Base-by-base conservation (phyloP, 2,888 invertebrate genomes). In the Cacoxenus indagator region DNA sequence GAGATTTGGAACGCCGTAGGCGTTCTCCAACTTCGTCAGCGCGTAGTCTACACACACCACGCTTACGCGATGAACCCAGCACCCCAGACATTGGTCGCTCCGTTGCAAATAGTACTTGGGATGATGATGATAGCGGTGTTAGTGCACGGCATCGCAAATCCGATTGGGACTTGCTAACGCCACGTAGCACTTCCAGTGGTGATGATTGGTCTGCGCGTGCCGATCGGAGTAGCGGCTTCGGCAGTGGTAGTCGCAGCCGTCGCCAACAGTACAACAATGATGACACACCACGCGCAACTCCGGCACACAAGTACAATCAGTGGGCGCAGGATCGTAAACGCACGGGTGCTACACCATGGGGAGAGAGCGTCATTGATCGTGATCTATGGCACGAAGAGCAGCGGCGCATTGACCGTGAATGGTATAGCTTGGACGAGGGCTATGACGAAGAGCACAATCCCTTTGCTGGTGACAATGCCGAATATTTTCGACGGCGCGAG, bases 401-500 rank as follows among this genome's bases (percentile, higher is more conserved):
- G 86, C 92, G 93, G 76, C 91, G 96, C 75, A 88, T 97, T 2
- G 99, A 99, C 86, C 90, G 99, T 67, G 98, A 98, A 81, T 99
- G 99, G 99, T 99, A 99, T 86, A 94, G 93, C 73, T 93, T 98
- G 90, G 98, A 97, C 77, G 97, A 98, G 89, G 94, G 95, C n/a
- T 94, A 94, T 85, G 94, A 94, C 70, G 96, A 97, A 76, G 96
- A 97, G 81, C 93, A 95, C 71, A 97, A 97, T 87, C 98, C 98
- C 0, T 99, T 99, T 87, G 91, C 94, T 0, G 93, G 93, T 70
- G 92, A 95, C 0, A 95, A 95, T 73, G 94, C 96, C 8, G 98
- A 98, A 69, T 99, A 98, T 86, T 94, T 96, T 0, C 76, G 93
- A 70, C 95, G 95, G 79, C 97, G 97, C 75, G 98, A 99, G 86